Percentiles rank a stretch among this genome's conserved stretches.
Evolutionary conservation across 2,888 invertebrate genomes (phyloP).

Genomic region (Rhogogaster chlorosoma): DNA sequence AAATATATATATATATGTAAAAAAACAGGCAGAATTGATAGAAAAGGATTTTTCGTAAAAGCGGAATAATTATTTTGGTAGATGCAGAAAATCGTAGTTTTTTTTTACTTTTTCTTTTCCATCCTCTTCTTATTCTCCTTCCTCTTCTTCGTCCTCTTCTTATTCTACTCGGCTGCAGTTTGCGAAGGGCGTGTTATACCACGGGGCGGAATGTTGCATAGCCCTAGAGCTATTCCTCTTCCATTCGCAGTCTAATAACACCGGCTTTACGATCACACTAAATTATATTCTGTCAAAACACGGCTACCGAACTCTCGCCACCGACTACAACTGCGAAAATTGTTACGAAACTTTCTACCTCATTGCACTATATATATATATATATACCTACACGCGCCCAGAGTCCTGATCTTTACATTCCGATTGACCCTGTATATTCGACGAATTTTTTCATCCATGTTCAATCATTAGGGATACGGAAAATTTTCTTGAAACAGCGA

Average conservation of each 20-base stretch:
- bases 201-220: background rate
- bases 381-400: no score
- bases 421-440: no score
- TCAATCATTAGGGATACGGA: no score
- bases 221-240: conserved; percentile 43
- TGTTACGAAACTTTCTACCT: background rate
- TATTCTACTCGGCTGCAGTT: background rate
- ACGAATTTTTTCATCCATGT: no score
- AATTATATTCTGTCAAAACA: conserved; percentile 72
- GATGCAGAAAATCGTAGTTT: background rate
- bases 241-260: conserved; percentile 53
- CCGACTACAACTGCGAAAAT: conserved; percentile 51
- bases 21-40: no score
- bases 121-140: background rate
- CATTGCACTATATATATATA: no score
- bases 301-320: conserved; percentile 67
- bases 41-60: background rate
- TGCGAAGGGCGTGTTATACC: background rate
- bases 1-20: no score
- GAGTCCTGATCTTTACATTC: no score
- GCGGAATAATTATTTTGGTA: background rate
- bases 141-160: background rate
- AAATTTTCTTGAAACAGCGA: background rate
- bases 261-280: conserved; percentile 69
- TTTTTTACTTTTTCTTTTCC: background rate